Percentiles rank a stretch among this genome's conserved stretches.
Evolutionary conservation across 2,888 invertebrate genomes (phyloP).

Genomic region (Carcina quercana): DNA sequence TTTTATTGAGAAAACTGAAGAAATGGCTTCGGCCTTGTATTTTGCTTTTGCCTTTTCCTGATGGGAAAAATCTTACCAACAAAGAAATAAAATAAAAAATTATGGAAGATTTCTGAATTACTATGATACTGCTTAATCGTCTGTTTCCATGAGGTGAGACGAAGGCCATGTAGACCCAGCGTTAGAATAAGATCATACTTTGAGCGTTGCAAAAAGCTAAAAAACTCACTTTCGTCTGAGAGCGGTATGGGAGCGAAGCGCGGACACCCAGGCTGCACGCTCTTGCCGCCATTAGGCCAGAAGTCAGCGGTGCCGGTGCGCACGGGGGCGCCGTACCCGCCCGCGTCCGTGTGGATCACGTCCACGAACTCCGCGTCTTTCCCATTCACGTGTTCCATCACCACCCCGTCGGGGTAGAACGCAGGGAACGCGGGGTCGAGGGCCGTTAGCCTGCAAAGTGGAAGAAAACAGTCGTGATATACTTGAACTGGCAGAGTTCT

Average conservation of each 20-base stretch:
- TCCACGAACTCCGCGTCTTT: constrained; percentile 77
- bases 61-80: too few species aligned
- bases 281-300: constrained; percentile 77
- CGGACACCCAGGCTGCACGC: constrained; percentile 76
- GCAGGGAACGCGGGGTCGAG: constrained; percentile 77
- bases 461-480: too few species aligned
- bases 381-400: constrained; percentile 64
- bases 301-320: constrained; percentile 75
- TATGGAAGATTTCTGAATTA: too few species aligned
- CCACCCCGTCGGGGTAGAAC: constrained; percentile 68
- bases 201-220: background rate
- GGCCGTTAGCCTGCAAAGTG: constrained; percentile 65
- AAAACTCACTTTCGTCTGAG: constrained; percentile 62
- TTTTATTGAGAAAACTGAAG: too few species aligned
- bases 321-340: constrained; percentile 74
- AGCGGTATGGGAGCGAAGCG: constrained; percentile 62
- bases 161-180: too few species aligned
- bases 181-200: too few species aligned
- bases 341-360: constrained; percentile 81
- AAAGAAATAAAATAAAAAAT: too few species aligned
- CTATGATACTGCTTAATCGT: too few species aligned
- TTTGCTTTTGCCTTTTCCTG: too few species aligned
- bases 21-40: too few species aligned
- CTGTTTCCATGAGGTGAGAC: too few species aligned
- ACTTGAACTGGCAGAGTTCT: too few species aligned